Conservation (phyloP, 2,113 vertebrate species). For the Axis porcinus region DNA sequence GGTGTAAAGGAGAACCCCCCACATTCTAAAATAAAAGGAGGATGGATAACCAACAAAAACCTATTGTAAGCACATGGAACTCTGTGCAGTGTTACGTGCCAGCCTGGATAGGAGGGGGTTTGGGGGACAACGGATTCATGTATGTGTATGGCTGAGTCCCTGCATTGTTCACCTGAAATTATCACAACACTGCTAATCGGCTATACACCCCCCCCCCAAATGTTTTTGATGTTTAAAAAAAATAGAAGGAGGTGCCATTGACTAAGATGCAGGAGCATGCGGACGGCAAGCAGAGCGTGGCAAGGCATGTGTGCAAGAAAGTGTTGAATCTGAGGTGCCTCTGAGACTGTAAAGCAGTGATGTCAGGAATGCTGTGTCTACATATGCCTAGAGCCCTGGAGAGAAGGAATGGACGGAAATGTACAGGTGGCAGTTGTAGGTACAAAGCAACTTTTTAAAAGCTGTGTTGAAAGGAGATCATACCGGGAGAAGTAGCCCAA, state of each 20-base stretch:
- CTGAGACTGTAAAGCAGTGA: background rate
- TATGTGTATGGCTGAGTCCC: background rate
- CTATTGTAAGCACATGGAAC: background rate
- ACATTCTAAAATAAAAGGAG: background rate
- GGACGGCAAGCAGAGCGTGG: background rate
- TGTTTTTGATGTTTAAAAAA: background rate
- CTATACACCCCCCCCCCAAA: background rate
- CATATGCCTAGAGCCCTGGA: background rate
- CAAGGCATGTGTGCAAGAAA: background rate
- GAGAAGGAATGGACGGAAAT: background rate
- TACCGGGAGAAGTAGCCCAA: background rate
- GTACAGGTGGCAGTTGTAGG: background rate
- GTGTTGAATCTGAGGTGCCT: background rate
- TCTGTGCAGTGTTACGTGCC: background rate
- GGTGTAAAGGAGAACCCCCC: background rate
- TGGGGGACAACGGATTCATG: background rate
- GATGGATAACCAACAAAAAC: background rate
- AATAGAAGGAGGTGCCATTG: background rate
- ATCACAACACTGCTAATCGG: background rate
- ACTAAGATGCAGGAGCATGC: background rate
- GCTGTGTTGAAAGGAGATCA: background rate
- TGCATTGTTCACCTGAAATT: background rate
- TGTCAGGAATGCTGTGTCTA: background rate
- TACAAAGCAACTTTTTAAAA: background rate
- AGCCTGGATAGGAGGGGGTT: background rate